Evolutionary conservation across 2,888 invertebrate species (phyloP).

Genomic region (Drosophila stalkeri): DNA sequence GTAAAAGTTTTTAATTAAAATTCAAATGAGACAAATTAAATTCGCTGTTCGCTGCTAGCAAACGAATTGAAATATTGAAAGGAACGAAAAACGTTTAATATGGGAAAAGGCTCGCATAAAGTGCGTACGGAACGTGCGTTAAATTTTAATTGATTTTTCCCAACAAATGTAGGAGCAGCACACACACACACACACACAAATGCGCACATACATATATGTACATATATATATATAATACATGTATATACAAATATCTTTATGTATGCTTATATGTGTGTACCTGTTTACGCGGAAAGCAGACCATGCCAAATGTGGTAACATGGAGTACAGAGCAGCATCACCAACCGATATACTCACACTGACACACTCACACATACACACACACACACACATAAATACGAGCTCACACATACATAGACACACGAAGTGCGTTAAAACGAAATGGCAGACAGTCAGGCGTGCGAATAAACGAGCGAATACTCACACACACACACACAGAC

Average conservation of each 20-base stretch:
- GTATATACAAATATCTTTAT: slow-evolving; percentile 15
- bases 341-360: slow-evolving; percentile 40
- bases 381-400: slow-evolving; percentile 6
- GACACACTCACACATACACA: too few relatives aligned
- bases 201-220: background rate
- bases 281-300: slow-evolving; percentile 58
- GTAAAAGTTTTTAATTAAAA: slow-evolving; percentile 79
- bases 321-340: slow-evolving; percentile 64
- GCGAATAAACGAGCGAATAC: slow-evolving; percentile 57
- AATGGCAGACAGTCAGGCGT: slow-evolving; percentile 74
- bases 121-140: slow-evolving; percentile 59
- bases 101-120: slow-evolving; percentile 24
- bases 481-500: slow-evolving; percentile 13
- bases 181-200: slow-evolving; percentile 5
- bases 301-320: slow-evolving; percentile 66
- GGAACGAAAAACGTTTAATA: slow-evolving; percentile 3
- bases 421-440: slow-evolving; percentile 52
- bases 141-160: slow-evolving; percentile 81
- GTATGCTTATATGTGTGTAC: slow-evolving; percentile 35
- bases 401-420: slow-evolving; percentile 9
- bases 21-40: slow-evolving; percentile 75
- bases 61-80: slow-evolving; percentile 11
- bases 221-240: background rate
- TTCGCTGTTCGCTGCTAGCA: slow-evolving; percentile 23
- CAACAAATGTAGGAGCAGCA: slow-evolving; percentile 55